phyloP scores from a whole-genome alignment of 2,888 invertebrate species.

The Rotaria socialis region DNA sequence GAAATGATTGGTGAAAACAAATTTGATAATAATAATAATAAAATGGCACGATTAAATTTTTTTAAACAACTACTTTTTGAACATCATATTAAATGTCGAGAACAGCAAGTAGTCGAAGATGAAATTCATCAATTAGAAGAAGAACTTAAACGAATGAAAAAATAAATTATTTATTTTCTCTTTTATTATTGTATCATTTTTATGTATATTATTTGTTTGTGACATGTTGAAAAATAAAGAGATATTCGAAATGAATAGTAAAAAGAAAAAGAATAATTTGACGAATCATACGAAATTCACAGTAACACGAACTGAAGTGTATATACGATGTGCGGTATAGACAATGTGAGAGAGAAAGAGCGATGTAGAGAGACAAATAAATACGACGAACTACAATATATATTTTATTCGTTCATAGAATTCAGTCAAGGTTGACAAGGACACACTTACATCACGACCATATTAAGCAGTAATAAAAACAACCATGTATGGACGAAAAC shows the following conservation, averaged over 20 bases:
- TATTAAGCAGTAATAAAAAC: no score
- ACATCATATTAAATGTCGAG: background rate
- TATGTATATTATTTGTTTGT: background rate
- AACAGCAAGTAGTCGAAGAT: background rate
- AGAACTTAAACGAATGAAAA: background rate
- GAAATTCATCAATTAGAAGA: background rate
- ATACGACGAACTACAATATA: background rate
- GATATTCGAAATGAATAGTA: background rate
- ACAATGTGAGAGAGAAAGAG: background rate
- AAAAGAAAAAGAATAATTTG: background rate
- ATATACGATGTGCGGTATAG: background rate
- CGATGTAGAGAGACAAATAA: background rate
- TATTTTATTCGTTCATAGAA: background rate
- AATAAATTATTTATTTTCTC: background rate
- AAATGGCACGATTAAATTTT: background rate
- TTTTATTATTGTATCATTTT: background rate
- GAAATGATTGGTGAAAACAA: background rate
- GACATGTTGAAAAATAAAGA: background rate
- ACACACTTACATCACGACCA: background rate
- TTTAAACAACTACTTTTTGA: background rate
- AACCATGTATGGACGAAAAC: background rate
- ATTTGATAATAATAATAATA: background rate
- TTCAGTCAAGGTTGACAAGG: background rate
- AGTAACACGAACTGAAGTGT: background rate
- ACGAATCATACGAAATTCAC: background rate